phyloP scores from a whole-genome alignment of 2,113 vertebrate genomes.

The Passer montanus region DNA sequence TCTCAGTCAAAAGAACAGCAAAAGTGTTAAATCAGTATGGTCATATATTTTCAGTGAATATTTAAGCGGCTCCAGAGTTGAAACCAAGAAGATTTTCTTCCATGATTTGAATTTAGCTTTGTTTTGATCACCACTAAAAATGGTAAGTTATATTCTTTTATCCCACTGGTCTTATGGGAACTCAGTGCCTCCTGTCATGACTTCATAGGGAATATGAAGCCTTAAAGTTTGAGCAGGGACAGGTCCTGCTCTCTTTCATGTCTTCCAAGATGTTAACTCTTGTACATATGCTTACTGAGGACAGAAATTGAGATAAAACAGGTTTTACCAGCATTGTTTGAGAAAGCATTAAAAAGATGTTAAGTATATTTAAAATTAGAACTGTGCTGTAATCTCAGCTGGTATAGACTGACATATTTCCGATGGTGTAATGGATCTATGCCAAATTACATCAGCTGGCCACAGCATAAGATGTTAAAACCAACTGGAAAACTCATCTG shows the following conservation, averaged over 20 bases:
- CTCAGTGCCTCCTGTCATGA: not conserved
- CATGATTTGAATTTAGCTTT: not conserved
- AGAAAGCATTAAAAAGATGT: not conserved
- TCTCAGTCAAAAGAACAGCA: not conserved
- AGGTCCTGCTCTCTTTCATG: not conserved
- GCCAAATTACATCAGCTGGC: conserved; percentile 46
- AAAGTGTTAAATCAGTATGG: not conserved
- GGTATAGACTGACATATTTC: conserved; percentile 11
- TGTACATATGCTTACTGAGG: not conserved
- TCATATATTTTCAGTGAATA: conserved; percentile 26
- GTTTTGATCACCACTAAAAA: not conserved
- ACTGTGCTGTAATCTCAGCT: conserved; percentile 2
- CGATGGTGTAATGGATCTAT: not conserved
- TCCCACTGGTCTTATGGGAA: not conserved
- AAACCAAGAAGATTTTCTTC: conserved; percentile 5
- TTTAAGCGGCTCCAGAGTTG: not conserved
- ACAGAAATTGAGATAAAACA: not conserved
- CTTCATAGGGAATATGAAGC: not conserved
- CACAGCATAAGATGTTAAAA: conserved; percentile 47
- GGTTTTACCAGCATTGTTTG: not conserved
- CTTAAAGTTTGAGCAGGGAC: not conserved
- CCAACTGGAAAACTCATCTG: conserved; percentile 15
- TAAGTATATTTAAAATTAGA: not conserved
- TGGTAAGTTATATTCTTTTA: not conserved
- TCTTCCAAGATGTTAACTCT: not conserved